Conservation (phyloP, 1,140 invertebrate genomes). For the Pygmarrhopalites habei region DNA sequence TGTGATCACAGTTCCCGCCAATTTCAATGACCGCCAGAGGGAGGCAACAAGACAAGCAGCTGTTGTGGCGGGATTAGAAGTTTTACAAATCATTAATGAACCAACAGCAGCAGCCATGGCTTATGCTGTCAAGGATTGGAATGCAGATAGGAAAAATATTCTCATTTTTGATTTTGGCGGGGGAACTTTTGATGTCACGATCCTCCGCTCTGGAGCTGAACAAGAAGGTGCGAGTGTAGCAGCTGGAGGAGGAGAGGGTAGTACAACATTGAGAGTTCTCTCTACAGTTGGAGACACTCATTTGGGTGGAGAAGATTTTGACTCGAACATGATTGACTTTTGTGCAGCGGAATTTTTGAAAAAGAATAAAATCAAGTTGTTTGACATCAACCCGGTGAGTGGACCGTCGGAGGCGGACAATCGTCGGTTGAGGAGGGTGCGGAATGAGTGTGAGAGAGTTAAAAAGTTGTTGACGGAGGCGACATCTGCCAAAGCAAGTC, state of each 20-base stretch:
- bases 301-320: slow-evolving; percentile 45
- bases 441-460: slow-evolving; percentile 20
- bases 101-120: slow-evolving; percentile 99
- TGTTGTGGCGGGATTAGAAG: slow-evolving; percentile 82
- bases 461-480: slow-evolving; percentile 8
- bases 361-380: slow-evolving; percentile 52
- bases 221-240: slow-evolving; percentile 45
- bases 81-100: slow-evolving; percentile 99
- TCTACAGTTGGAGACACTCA: slow-evolving; percentile 43
- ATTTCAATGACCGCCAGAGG: slow-evolving; percentile 96
- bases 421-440: slow-evolving; percentile 11
- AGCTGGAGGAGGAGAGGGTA: neutral
- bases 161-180: slow-evolving; percentile 48
- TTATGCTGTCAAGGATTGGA: slow-evolving; percentile 97
- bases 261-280: slow-evolving; percentile 29
- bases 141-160: slow-evolving; percentile 43
- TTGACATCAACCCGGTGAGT: neutral
- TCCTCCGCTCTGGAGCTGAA: slow-evolving; percentile 47
- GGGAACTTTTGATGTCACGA: slow-evolving; percentile 54
- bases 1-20: slow-evolving; percentile 95
- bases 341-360: slow-evolving; percentile 50
- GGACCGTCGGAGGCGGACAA: neutral
- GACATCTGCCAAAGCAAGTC: slow-evolving; percentile 24
- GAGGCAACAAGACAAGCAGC: slow-evolving; percentile 92
- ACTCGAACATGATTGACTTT: slow-evolving; percentile 41